Percentiles rank a stretch among this genome's conserved stretches.
Evolutionary conservation across 2,888 invertebrate species (phyloP).

Genomic region (Schizotus pectinicornis): DNA sequence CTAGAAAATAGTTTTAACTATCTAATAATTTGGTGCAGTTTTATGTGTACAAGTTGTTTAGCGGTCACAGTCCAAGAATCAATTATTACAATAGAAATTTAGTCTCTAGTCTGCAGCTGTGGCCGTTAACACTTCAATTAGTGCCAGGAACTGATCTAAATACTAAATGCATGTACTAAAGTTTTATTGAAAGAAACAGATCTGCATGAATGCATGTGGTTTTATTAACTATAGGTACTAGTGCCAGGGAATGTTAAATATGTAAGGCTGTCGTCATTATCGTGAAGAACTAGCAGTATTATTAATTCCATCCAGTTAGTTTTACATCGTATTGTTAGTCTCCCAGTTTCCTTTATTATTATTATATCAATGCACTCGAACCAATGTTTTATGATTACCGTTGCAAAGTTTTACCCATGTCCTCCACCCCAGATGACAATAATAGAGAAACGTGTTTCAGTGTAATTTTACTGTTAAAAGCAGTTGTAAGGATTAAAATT

Average conservation of each 20-base stretch:
- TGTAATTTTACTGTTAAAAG: too few relatives aligned
- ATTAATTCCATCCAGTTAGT: slow-evolving; percentile 9
- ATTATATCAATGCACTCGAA: neutral
- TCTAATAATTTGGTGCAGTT: slow-evolving; percentile 11
- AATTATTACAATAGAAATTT: neutral
- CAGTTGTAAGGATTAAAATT: too few relatives aligned
- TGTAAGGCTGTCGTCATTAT: neutral
- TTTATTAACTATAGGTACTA: slow-evolving; percentile 2
- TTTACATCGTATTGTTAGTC: too few relatives aligned
- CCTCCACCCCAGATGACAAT: too few relatives aligned
- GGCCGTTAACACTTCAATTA: slow-evolving; percentile 17
- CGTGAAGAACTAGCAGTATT: slow-evolving; percentile 12
- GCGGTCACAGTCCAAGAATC: slow-evolving; percentile 8
- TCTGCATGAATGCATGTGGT: slow-evolving; percentile 26
- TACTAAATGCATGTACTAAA: slow-evolving; percentile 25
- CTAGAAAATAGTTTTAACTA: neutral
- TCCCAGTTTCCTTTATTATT: neutral
- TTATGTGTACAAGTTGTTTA: slow-evolving; percentile 24
- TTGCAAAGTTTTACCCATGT: too few relatives aligned
- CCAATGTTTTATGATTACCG: slow-evolving; percentile 1
- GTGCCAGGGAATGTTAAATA: slow-evolving; percentile 9
- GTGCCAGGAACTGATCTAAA: slow-evolving; percentile 9
- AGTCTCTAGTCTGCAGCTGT: neutral
- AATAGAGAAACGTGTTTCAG: too few relatives aligned
- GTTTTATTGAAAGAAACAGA: slow-evolving; percentile 8